Base-by-base conservation (phyloP, 2,888 invertebrate species). In the Oligia fasciuncula region DNA sequence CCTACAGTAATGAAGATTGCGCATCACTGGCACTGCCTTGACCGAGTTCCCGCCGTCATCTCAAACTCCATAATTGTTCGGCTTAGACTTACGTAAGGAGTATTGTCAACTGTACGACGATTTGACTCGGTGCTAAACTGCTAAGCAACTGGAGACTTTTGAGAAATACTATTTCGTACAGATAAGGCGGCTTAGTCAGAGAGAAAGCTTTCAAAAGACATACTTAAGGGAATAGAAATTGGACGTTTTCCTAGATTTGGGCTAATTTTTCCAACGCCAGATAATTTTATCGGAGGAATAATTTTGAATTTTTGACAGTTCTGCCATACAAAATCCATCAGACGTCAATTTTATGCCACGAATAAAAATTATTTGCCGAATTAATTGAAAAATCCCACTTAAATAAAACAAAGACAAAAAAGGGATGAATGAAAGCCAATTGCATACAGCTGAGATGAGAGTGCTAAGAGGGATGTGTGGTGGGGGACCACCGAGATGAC, bases 1-100 rank as follows among this genome's bases (percentile, higher is more conserved):
- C 87, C 87, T 85, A 87, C 78, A 83, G 80, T 87, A 76, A 79
- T 77, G 51, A 81, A 84, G 81, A 88, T 88, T 87, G 79, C 88
- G 80, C 80, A 73, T 85, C 81, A 81, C 66, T 72, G 63, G 62
- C 73, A 68, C 60, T 54, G 73, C 93, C 93, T 93, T 93, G 93
- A 91, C 93, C 93, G 89, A 79, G 79, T 93, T 93, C 88, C 87
- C 88, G 89, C 80, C 84, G 77, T 85, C 85, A 87, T 89, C 87
- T 85, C 89, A 87, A 90, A 90, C 89, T 79, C 89, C 90, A 90
- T 93, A 92, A 93, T 92, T 90, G 90, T 87, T 67, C 66, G 74
- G 51, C 51, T 89, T 90, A 88, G 83, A 19, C 40, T 89, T 91
- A 90, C 88, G 88, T 90, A 91, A 90, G 75, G 71, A 80, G 77